Conservation (phyloP, 2,888 invertebrate genomes). For the Acrobasis suavella region DNA sequence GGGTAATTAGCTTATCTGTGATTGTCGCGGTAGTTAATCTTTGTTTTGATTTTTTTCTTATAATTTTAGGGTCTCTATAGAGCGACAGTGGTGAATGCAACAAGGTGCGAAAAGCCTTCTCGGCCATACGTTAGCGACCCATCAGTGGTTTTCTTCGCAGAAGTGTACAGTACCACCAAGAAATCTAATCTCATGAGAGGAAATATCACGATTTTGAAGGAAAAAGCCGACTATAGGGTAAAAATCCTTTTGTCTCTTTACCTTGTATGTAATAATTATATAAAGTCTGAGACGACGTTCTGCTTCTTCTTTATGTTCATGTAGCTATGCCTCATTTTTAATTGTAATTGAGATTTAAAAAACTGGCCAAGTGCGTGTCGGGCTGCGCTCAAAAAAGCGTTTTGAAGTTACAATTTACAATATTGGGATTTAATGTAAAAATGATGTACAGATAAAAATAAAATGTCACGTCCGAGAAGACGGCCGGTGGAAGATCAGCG, state of each 20-base stretch:
- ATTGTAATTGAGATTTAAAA: too few species aligned
- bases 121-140: background rate
- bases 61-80: slow-evolving; percentile 12
- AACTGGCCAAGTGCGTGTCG: too few species aligned
- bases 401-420: too few species aligned
- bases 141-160: background rate
- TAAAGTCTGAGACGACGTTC: too few species aligned
- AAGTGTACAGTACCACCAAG: slow-evolving; percentile 7
- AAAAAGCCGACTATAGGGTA: slow-evolving; percentile 7
- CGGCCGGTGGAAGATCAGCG: slow-evolving; percentile 1
- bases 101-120: slow-evolving; percentile 10
- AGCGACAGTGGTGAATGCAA: background rate
- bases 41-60: background rate
- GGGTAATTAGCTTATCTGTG: too few species aligned
- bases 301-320: too few species aligned
- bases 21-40: too few species aligned
- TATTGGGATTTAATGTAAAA: too few species aligned
- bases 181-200: slow-evolving; percentile 3
- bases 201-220: slow-evolving; percentile 15
- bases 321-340: too few species aligned
- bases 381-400: too few species aligned
- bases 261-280: too few species aligned
- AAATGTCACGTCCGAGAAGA: background rate
- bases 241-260: background rate
- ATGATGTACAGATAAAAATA: background rate